Percentiles rank a stretch among this genome's conserved stretches.
Conservation (phyloP, 2,797 vertebrate species). For the Arrhamphus sclerolepis region DNA sequence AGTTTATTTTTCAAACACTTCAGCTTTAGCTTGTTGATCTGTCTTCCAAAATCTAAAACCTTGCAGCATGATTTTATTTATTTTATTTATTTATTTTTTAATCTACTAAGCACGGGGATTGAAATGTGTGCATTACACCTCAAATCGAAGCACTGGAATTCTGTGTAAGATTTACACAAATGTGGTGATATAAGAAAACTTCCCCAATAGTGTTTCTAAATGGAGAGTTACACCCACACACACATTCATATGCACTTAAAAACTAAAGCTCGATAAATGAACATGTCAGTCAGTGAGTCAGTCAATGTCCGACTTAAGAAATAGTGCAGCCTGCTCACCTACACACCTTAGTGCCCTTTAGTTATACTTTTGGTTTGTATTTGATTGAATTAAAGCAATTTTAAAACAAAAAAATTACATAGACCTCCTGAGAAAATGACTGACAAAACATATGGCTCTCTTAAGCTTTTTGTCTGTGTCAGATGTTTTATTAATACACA, state of each 20-base stretch:
- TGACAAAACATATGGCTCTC: slow-evolving; percentile 44
- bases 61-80: slow-evolving; percentile 17
- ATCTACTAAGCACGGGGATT: slow-evolving; percentile 20
- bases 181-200: too few relatives aligned
- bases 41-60: slow-evolving; percentile 3
- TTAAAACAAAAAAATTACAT: slow-evolving; percentile 24
- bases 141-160: too few relatives aligned
- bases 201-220: too few relatives aligned
- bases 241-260: too few relatives aligned
- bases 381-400: slow-evolving; percentile 41
- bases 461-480: slow-evolving; percentile 43
- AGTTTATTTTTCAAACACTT: slow-evolving; percentile 12
- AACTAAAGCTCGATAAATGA: too few relatives aligned
- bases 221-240: too few relatives aligned
- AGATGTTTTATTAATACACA: slow-evolving; percentile 65
- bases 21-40: slow-evolving; percentile 23
- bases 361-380: slow-evolving; percentile 40
- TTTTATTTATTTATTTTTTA: too few relatives aligned
- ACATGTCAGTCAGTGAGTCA: too few relatives aligned
- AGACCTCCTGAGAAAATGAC: slow-evolving; percentile 24
- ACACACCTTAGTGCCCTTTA: neutral
- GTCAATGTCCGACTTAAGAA: too few relatives aligned
- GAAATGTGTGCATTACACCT: too few relatives aligned
- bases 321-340: too few relatives aligned
- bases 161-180: too few relatives aligned